Conservation (phyloP, 1,140 invertebrate genomes). For the Melipona quadrifasciata region DNA sequence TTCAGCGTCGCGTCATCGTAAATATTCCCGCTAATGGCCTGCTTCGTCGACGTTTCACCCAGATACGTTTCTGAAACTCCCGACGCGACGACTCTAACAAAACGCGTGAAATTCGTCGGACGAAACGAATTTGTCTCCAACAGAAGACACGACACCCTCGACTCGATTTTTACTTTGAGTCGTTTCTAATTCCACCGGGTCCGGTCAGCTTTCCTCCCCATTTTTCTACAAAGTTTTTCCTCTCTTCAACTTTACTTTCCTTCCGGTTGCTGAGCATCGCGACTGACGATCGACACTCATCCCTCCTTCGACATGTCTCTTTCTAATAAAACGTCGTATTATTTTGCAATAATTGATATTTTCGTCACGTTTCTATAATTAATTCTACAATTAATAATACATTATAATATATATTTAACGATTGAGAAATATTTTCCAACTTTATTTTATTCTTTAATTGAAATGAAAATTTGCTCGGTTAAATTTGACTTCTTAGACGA, state of each 20-base stretch:
- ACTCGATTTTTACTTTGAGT: neutral
- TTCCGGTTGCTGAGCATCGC: neutral
- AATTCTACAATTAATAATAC: no score
- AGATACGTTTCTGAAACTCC: neutral
- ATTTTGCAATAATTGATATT: no score
- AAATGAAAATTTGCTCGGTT: no score
- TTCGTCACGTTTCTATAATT: no score
- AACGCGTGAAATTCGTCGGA: neutral
- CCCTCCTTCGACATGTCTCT: no score
- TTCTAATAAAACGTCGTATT: no score
- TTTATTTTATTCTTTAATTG: no score
- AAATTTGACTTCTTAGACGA: no score
- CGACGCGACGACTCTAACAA: neutral
- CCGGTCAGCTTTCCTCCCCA: no score
- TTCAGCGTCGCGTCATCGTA: conserved; percentile 5
- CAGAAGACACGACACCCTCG: neutral
- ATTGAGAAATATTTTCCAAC: no score
- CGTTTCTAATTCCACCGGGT: neutral
- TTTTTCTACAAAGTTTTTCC: neutral
- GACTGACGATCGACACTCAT: no score
- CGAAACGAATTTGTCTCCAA: neutral
- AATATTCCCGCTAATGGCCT: conserved; percentile 1
- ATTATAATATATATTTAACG: no score
- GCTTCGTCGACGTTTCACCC: neutral
- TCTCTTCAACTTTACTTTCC: conserved; percentile 16